phyloP scores from a whole-genome alignment of 2,113 vertebrate genomes.

The Spea multiplicata region DNA sequence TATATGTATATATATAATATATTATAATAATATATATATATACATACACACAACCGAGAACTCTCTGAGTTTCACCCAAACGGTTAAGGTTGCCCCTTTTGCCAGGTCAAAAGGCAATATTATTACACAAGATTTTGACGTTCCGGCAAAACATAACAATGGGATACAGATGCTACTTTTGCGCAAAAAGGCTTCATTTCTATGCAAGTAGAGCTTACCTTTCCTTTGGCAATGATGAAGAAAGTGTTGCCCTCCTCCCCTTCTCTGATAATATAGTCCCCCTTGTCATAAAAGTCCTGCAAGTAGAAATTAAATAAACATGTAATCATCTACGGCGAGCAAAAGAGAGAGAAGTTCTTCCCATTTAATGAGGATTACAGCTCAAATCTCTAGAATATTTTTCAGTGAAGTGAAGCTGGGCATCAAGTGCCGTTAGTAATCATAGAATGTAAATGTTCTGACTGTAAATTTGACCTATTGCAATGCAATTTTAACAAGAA shows the following conservation, averaged over 20 bases:
- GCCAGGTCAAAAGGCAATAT: too few relatives aligned
- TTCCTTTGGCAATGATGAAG: constrained; percentile 75
- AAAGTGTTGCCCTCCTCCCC: constrained; percentile 76
- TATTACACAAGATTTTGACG: too few relatives aligned
- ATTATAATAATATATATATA: too few relatives aligned
- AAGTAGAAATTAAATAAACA: constrained; percentile 18
- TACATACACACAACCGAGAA: too few relatives aligned
- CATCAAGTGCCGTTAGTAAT: constrained; percentile 4
- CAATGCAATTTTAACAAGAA: background rate
- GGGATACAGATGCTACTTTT: background rate
- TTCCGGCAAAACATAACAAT: background rate
- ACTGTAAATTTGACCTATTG: background rate
- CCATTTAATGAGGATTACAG: background rate
- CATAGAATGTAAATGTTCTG: background rate
- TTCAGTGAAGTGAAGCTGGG: background rate
- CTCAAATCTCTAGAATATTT: background rate
- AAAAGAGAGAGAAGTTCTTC: constrained; percentile 13
- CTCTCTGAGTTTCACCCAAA: too few relatives aligned
- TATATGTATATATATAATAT: too few relatives aligned
- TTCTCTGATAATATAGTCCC: constrained; percentile 75
- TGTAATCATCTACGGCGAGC: background rate
- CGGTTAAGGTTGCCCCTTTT: too few relatives aligned
- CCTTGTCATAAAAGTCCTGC: constrained; percentile 73
- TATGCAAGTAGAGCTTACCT: constrained; percentile 54
- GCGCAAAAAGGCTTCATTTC: background rate